A percentile compares a stretch with the other conserved stretches of the same genome.
These are phyloP conservation scores for Vidua macroura DNA, from an alignment of 2,113 vertebrate species.

Conservation along the genomic window DNA sequence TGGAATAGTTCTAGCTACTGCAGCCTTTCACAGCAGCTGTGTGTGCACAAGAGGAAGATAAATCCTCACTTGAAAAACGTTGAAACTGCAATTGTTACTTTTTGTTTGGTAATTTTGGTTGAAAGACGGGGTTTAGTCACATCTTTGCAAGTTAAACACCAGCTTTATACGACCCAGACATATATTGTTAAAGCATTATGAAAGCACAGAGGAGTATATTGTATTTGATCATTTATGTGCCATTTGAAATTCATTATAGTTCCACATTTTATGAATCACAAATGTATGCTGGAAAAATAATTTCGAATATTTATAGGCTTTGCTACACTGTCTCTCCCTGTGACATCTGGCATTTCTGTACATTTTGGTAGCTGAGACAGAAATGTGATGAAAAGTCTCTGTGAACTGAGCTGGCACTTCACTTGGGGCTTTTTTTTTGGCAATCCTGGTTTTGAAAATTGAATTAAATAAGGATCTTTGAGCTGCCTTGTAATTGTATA, in stretches of 20 bases:
- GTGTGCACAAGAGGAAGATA: not conserved
- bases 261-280: not conserved
- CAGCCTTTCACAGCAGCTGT: not conserved
- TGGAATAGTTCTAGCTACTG: not conserved
- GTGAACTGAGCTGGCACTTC: not conserved
- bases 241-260: constrained; percentile 9
- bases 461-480: not conserved
- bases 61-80: not conserved
- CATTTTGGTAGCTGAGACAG: not conserved
- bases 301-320: not conserved
- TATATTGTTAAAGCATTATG: not conserved
- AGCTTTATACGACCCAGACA: not conserved
- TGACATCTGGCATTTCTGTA: not conserved
- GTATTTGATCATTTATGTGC: not conserved
- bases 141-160: not conserved
- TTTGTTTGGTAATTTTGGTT: not conserved
- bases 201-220: not conserved
- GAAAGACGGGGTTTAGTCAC: not conserved
- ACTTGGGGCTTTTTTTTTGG: not conserved
- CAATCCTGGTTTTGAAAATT: not conserved
- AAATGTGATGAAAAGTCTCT: not conserved
- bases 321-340: not conserved
- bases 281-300: not conserved
- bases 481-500: not conserved
- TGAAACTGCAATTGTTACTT: not conserved